Evolutionary conservation across 2,888 invertebrate species (phyloP), one percentile per base, ranked within the genome.

Genomic region (Tridacna gigas): DNA sequence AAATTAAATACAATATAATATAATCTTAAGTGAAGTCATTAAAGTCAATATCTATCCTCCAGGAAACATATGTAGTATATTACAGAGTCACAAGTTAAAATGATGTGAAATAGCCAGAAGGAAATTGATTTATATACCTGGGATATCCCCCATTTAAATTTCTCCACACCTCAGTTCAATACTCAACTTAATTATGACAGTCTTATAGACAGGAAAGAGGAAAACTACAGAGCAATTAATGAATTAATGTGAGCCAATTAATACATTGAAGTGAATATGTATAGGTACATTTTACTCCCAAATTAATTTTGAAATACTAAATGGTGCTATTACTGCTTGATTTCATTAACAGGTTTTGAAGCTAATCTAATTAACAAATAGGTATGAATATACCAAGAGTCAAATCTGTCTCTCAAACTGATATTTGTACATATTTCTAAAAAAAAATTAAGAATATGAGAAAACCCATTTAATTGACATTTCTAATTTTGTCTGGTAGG

Each of bases 41-140:
- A 20, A 56, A 56, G 56, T 56, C 56, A 56, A 56, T 56, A 63
- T 63, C 3, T 51, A 51, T 51, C 28, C 51, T 71, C 7, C 22
- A 51, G 71, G 51, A 71, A 48, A 71, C 25, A 22, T n/a, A 25
- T 71, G 51, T 1, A 25, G 71, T 71, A 71, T 51, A 71, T 48
- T 47, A 51, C 45, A 37, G 20, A 28, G 26, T 67, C n/a, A n/a
- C 13, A 45, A 11, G 25, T 25, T 51, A 51, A 26, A 26, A 15
- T 71, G 51, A 63, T 78, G 47, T 80, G 77, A 83, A 69, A 80
- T 85, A 71, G 79, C 85, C 85, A 85, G 77, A 74, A 82, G 85
- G 79, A 48, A 77, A 85, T 85, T 85, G 67, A n/a, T 71, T 82
- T 85, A 77, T 85, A 85, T 85, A 85, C 79, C 67, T 60, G 65